These are phyloP conservation scores for Rhinoptilus africanus DNA, from an alignment of 2,113 vertebrate species.

Conservation along the genomic window DNA sequence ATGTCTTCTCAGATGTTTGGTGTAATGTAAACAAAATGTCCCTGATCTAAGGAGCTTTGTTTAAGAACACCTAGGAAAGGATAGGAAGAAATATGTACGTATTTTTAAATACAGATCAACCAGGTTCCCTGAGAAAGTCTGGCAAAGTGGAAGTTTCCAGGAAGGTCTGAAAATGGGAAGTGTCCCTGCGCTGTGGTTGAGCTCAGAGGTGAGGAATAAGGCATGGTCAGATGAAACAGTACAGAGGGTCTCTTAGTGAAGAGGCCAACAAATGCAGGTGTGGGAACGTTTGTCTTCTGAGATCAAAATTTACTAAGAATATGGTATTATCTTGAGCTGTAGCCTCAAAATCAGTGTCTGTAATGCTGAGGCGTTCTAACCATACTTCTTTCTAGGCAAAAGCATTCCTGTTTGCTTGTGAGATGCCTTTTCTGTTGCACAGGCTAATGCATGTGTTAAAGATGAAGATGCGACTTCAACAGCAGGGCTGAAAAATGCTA, in stretches of 20 bases:
- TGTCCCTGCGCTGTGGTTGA: fast-evolving
- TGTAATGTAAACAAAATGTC: background rate
- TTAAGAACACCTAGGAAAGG: background rate
- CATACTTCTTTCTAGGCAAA: background rate
- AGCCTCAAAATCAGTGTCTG: background rate
- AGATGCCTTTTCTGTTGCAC: background rate
- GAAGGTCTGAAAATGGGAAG: background rate
- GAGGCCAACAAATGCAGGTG: background rate
- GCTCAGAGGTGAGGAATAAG: background rate
- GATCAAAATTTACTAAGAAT: background rate
- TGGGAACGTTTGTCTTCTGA: background rate
- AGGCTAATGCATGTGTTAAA: background rate
- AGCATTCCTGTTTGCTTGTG: background rate
- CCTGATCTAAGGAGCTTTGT: background rate
- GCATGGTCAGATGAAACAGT: background rate
- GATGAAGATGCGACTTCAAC: background rate
- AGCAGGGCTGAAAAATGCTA: background rate
- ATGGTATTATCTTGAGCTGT: background rate
- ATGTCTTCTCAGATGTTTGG: background rate
- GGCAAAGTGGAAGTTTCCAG: background rate
- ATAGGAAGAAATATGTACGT: background rate
- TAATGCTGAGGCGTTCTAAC: background rate
- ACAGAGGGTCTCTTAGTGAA: background rate
- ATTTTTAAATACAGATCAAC: background rate
- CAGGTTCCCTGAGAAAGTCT: background rate